Conservation (phyloP, 2,113 vertebrate species). For the Rallus limicola region DNA sequence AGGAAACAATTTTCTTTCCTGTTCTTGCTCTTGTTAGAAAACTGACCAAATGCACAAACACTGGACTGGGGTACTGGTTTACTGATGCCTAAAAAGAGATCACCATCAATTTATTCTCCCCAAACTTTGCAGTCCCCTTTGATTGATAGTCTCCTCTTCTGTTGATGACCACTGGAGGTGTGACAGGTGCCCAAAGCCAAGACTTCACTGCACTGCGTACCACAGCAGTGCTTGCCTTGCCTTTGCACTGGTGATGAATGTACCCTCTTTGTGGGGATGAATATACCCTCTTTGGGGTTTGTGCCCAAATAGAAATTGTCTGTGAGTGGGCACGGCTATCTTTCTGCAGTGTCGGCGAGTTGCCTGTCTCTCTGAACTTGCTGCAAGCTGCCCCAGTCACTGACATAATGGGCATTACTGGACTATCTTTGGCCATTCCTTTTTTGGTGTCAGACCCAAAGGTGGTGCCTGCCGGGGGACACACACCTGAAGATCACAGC, state of each 20-base stretch:
- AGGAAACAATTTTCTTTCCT: background rate
- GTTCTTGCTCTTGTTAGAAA: background rate
- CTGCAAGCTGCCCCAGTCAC: background rate
- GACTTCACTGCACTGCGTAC: accelerated
- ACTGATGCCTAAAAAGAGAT: background rate
- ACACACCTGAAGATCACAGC: background rate
- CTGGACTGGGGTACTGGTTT: background rate
- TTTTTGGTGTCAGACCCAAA: background rate
- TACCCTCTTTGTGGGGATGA: background rate
- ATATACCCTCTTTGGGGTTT: background rate
- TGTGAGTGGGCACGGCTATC: background rate
- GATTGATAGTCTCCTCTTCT: background rate
- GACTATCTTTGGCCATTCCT: background rate
- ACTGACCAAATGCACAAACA: background rate
- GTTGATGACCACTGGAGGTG: accelerated
- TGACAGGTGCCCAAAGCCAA: background rate
- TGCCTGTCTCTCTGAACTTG: background rate
- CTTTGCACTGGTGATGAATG: background rate
- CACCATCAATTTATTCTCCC: background rate
- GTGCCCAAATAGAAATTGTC: background rate
- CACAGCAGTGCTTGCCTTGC: background rate
- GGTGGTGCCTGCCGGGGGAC: background rate
- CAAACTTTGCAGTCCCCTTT: background rate
- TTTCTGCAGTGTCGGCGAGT: background rate
- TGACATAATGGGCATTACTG: background rate